These are phyloP conservation scores for Brenthis ino DNA, from an alignment of 2,888 invertebrate genomes.

Conservation along the genomic window DNA sequence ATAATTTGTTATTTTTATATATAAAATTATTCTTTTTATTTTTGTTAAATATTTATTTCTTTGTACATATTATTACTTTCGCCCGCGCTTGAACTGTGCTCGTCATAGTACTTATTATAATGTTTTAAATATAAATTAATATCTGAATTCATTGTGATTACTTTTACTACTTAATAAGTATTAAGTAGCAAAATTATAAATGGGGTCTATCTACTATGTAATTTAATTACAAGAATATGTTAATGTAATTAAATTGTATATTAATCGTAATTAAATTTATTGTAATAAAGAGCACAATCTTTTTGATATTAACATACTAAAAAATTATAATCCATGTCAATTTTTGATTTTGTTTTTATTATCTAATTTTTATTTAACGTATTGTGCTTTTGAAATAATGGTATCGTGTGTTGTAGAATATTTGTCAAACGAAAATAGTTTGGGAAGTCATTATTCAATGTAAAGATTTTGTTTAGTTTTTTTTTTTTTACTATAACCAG, in stretches of 20 bases:
- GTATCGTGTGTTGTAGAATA: no score
- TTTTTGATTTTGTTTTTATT: no score
- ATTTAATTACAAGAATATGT: not conserved
- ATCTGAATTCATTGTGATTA: conserved; percentile 6
- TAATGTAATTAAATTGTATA: not conserved
- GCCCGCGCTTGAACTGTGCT: conserved; percentile 4
- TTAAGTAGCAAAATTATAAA: no score
- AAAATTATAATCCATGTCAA: not conserved
- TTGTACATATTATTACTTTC: conserved; percentile 8
- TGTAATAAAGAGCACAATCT: conserved; percentile 1
- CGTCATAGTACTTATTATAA: conserved; percentile 6
- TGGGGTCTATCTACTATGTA: no score
- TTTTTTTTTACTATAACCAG: no score
- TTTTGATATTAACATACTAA: not conserved
- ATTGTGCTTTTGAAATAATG: no score
- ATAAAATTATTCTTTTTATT: conserved; percentile 10
- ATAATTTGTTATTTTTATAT: conserved; percentile 22
- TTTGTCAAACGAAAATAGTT: no score
- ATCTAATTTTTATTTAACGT: no score
- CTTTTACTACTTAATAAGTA: not conserved
- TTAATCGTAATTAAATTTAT: no score
- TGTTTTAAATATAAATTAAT: not conserved
- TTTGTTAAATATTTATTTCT: conserved; percentile 23
- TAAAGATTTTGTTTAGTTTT: no score
- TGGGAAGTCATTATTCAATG: no score